Evolutionary conservation across 2,113 vertebrate species (phyloP), one percentile per base, ranked within the genome.

Genomic region (Zosterops japonicus): DNA sequence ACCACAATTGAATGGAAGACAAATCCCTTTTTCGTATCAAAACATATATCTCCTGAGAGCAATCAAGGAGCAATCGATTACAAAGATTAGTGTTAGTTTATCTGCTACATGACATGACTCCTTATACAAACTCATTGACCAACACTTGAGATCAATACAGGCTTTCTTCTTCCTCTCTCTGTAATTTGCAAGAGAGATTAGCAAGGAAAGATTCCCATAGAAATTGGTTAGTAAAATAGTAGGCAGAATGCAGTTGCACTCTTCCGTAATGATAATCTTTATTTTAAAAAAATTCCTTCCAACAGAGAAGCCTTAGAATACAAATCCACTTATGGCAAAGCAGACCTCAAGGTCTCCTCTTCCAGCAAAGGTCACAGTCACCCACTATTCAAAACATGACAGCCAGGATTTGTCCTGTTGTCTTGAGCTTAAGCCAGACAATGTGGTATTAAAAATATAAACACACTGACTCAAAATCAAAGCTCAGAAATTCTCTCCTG

Each of bases 61-160:
- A 97, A 91, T 91, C 64, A 74, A 64, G 80, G 72, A 91, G 16
- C 12, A 63, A 88, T 67, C 67, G n/a, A 46, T 78, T 84, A 83
- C 60, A 69, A 50, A 79, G 59, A 52, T 91, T n/a, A 92, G 47
- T 39, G 89, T 95, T 52, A 67, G 47, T 52, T 93, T 65, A 78
- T 76, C 36, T 6, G 0, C 78, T 72, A 24, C n/a, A 50, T 42
- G 39, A 82, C 85, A 83, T 19, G 47, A 61, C 15, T 89, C 21
- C 11, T 86, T 86, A 90, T 74, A 83, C 68, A 88, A 87, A 67
- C 11, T 13, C 27, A 42, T 42, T 44, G 49, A 67, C 53, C 17
- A n/a, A 21, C 24, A 16, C n/a, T 19, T 39, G 12, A 65, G 68
- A 95, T 90, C 80, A 70, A 83, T 75, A 49, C 5, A 56, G 36